Evolutionary conservation across 2,888 invertebrate species (phyloP).

Genomic region (Heliconius hortense): DNA sequence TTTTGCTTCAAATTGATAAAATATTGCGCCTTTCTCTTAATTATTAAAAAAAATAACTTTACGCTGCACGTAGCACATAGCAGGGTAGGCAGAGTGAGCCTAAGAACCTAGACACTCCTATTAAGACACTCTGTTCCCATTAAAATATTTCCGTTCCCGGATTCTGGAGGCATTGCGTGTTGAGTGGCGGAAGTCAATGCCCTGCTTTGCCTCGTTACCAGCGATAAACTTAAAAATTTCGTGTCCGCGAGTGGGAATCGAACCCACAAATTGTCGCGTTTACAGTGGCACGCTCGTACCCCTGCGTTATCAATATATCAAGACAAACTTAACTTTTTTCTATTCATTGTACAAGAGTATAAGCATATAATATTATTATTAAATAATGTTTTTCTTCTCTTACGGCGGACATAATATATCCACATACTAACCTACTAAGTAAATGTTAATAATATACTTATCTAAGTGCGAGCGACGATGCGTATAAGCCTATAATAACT

Average conservation of each 20-base stretch:
- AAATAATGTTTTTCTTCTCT: neutral
- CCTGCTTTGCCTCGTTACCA: neutral
- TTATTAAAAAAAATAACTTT: neutral
- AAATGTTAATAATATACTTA: neutral
- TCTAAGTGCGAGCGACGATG: constrained; percentile 5
- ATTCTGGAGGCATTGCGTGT: neutral
- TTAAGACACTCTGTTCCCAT: too few relatives aligned
- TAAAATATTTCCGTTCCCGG: too few relatives aligned
- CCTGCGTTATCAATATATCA: too few relatives aligned
- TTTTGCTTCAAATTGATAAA: neutral
- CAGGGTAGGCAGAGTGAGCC: too few relatives aligned
- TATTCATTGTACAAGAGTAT: too few relatives aligned
- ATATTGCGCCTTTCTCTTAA: neutral
- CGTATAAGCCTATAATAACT: constrained; percentile 18
- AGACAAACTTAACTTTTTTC: too few relatives aligned
- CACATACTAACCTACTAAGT: neutral
- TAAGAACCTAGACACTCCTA: too few relatives aligned
- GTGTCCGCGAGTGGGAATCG: neutral
- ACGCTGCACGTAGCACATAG: too few relatives aligned
- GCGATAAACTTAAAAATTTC: neutral
- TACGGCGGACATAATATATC: neutral
- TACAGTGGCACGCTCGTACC: too few relatives aligned
- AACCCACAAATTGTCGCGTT: neutral
- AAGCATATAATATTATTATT: too few relatives aligned
- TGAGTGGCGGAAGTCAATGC: too few relatives aligned